Base-by-base conservation (phyloP, 30 jellyfish, hydroid and myxozoan species). In the Aurelia sp. region DNA sequence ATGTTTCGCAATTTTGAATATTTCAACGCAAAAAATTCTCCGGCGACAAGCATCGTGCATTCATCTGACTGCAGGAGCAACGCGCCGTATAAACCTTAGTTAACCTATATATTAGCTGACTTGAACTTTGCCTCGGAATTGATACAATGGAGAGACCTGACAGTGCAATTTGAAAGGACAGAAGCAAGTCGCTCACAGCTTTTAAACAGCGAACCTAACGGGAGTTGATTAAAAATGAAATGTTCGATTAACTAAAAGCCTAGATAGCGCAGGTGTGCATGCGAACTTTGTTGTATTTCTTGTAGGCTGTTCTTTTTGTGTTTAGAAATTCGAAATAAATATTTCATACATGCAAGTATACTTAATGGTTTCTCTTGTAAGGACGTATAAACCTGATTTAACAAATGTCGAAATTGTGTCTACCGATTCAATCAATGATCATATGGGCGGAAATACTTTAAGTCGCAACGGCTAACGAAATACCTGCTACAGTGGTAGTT, bases 221-320 rank as follows among this genome's bases (percentile, higher is more conserved):
- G 61, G 76, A 67, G 41, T 67, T 33, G 61, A 71, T 83, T 27
- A 72, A 30, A 60, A 71, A 5, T 10, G 65, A 40, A 83, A 63
- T 64, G 15, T 47, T 38, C 47, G 72, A 47, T 57, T 31, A 50
- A 19, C 41, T 38, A 31, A 38, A 62, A 33, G 63, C 21, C 16
- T 5, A 21, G 64, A n/a, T 16, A 48, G n/a, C 64, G 93, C 93
- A 84, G 93, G 93, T 84, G 93, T 65, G 55, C 58, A 6, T 16
- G 24, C 31, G 22, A 72, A 11, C 31, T 63, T 70, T 84, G 81
- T 48, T 76, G 51, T 57, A 20, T 52, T 51, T 68, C 38, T 13
- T 60, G 78, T 84, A 63, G 93, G 85, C 72, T 84, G 93, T 84
- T 84, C 93, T 84, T 84, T 84, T 84, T 84, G 93, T 84, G 87